These are phyloP conservation scores for Etheostoma perlongum DNA, from an alignment of 2,797 vertebrate genomes.

Conservation along the genomic window DNA sequence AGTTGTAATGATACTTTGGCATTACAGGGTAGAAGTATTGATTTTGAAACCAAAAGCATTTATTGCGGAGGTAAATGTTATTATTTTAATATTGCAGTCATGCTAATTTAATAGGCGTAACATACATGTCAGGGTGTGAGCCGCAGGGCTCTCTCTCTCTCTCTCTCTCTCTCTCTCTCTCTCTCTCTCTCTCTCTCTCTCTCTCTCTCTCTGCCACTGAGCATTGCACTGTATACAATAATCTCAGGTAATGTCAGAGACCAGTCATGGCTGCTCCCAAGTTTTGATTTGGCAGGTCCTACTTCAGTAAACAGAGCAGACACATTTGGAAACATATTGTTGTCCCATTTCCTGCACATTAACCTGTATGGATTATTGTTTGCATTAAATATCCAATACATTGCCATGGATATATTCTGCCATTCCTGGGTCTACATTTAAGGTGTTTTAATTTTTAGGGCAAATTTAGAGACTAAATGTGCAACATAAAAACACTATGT, in stretches of 20 bases:
- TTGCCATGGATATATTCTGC: not conserved
- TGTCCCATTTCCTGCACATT: constrained; percentile 3
- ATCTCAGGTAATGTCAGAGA: constrained; percentile 66
- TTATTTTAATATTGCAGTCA: constrained; percentile 87
- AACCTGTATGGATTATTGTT: not conserved
- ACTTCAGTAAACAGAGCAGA: constrained; percentile 15
- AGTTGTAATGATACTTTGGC: constrained; percentile 87
- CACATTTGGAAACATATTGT: constrained; percentile 11
- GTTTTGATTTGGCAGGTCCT: constrained; percentile 33
- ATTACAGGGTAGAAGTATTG: constrained; percentile 85
- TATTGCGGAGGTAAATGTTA: constrained; percentile 87
- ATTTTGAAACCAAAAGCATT: constrained; percentile 85
- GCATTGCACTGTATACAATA: constrained; percentile 53
- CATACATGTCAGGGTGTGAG: constrained; percentile 75
- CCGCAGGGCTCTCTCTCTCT: constrained; percentile 63
- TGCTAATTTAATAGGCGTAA: constrained; percentile 85
- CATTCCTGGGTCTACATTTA: not conserved
- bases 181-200: too few species aligned
- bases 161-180: too few species aligned
- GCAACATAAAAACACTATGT: not conserved
- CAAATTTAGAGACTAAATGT: not conserved
- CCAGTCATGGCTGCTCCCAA: constrained; percentile 28
- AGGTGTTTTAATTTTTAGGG: not conserved
- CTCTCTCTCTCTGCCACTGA: constrained; percentile 41
- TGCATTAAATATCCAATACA: constrained; percentile 83